phyloP scores from a whole-genome alignment of 2,797 vertebrate species.

The Muscicapa comitata region DNA sequence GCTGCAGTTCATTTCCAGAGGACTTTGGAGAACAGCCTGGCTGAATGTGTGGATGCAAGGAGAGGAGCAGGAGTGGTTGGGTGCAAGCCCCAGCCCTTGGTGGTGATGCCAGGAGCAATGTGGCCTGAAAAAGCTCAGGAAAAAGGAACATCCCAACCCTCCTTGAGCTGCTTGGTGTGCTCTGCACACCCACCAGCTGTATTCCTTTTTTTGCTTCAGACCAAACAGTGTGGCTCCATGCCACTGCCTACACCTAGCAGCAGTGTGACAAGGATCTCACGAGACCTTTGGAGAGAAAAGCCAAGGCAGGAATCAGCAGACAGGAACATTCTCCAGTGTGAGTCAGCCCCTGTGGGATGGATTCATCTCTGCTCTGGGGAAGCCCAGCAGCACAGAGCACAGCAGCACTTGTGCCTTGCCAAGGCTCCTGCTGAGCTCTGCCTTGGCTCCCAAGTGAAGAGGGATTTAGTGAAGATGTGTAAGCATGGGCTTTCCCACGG shows the following conservation, averaged over 20 bases:
- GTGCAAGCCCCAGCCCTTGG: background rate
- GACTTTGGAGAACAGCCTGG: background rate
- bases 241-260: background rate
- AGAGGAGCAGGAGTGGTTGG: rapidly evolving
- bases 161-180: background rate
- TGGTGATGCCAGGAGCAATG: background rate
- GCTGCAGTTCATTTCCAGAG: background rate
- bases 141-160: background rate
- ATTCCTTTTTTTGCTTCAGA: background rate
- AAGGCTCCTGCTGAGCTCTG: background rate
- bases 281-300: background rate
- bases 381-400: background rate
- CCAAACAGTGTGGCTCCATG: background rate
- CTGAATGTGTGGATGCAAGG: background rate
- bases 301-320: background rate
- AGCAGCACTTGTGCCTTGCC: background rate
- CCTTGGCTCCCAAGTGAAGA: background rate
- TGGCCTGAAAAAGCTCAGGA: background rate
- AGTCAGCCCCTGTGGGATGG: background rate
- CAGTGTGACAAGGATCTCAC: background rate
- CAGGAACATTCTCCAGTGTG: rapidly evolving
- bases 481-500: background rate
- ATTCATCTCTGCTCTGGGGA: background rate
- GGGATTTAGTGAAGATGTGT: background rate
- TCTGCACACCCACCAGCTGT: background rate